These are phyloP conservation scores for Aeoliscus strigatus DNA, from an alignment of 2,797 vertebrate species.

Conservation along the genomic window DNA sequence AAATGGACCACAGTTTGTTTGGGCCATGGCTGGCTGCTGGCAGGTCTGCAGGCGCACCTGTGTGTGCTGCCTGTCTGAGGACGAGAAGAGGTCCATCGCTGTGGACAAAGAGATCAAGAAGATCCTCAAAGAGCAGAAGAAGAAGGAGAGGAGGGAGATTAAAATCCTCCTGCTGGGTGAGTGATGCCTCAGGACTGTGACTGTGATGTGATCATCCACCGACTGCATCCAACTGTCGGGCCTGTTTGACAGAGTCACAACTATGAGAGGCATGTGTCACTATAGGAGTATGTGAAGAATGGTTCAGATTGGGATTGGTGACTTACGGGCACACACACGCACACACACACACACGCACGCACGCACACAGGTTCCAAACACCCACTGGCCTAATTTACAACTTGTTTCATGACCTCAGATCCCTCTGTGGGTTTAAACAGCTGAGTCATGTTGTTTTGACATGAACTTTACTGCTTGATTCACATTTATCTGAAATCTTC, in stretches of 20 bases:
- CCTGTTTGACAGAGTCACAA: constrained; percentile 41
- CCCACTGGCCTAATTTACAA: constrained; percentile 1
- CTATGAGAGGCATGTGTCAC: constrained; percentile 50
- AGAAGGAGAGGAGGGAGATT: constrained; percentile 66
- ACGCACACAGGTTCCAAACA: too few species aligned
- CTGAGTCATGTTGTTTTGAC: too few species aligned
- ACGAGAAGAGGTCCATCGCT: constrained; percentile 59
- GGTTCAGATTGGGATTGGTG: constrained; percentile 10
- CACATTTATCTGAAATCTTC: too few species aligned
- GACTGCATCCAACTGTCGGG: constrained; percentile 7
- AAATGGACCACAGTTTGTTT: too few species aligned
- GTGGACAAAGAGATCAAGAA: constrained; percentile 74
- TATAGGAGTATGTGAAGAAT: constrained; percentile 38
- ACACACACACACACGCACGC: not conserved
- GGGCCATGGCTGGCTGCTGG: constrained; percentile 68
- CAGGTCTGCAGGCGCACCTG: constrained; percentile 59
- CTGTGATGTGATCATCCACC: too few species aligned
- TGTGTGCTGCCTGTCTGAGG: constrained; percentile 71
- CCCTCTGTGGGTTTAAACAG: too few species aligned
- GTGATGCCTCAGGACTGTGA: too few species aligned
- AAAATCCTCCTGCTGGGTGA: constrained; percentile 80
- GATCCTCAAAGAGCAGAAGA: constrained; percentile 73
- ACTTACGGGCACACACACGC: constrained; percentile 13
- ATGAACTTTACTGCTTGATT: too few species aligned
- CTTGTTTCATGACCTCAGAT: constrained; percentile 5